Evolutionary conservation across 2,888 invertebrate genomes (phyloP).

Genomic region (Calameuta idolon): DNA sequence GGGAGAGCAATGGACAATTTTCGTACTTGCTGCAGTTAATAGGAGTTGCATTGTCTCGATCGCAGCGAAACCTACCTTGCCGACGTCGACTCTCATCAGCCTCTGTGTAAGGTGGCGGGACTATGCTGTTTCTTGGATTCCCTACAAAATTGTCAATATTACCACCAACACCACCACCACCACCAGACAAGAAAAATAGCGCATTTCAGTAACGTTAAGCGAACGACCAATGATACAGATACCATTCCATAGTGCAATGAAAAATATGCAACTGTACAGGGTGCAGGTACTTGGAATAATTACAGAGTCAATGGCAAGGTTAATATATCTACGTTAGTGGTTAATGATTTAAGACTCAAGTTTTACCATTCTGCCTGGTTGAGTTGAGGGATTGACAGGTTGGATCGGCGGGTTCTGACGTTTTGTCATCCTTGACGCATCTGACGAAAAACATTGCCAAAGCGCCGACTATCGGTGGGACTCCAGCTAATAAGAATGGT

Average conservation of each 20-base stretch:
- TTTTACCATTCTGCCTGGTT: conserved; percentile 54
- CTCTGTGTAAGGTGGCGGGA: conserved; percentile 29
- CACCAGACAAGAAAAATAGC: neutral
- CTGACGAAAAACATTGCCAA: conserved; percentile 76
- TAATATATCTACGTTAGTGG: neutral
- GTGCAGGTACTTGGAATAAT: neutral
- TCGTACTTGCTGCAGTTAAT: neutral
- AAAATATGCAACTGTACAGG: neutral
- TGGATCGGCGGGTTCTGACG: conserved; percentile 23
- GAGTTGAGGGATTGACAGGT: conserved; percentile 39
- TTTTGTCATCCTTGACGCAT: conserved; percentile 67
- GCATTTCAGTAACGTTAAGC: neutral
- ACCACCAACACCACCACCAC: conserved; percentile 30
- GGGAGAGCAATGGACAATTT: conserved; percentile 15
- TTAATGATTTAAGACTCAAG: neutral
- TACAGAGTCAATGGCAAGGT: neutral
- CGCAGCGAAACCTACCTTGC: conserved; percentile 36
- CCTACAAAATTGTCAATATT: conserved; percentile 40
- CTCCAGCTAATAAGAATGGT: conserved; percentile 85
- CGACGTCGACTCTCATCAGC: conserved; percentile 24
- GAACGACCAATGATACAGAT: conserved; percentile 6
- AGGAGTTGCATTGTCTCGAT: conserved; percentile 8
- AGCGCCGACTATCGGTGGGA: conserved; percentile 87
- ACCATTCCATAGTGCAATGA: neutral
- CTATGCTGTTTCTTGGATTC: conserved; percentile 26